phyloP scores from a whole-genome alignment of 2,113 vertebrate genomes.

The Psilopsiagon aymara region DNA sequence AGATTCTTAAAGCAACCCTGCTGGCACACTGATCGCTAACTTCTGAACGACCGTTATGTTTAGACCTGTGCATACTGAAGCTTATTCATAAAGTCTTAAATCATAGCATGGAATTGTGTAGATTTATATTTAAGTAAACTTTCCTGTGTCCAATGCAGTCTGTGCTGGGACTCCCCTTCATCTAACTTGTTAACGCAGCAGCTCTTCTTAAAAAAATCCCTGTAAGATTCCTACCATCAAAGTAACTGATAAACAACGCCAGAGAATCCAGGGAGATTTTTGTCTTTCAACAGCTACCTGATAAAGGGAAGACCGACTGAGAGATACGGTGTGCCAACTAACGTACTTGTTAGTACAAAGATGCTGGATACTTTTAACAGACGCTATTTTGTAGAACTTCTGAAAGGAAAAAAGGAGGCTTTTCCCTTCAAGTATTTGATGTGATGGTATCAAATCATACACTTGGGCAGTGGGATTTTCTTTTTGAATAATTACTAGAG shows the following conservation, averaged over 20 bases:
- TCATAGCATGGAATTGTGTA: accelerated
- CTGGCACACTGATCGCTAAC: not conserved
- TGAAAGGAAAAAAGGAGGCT: not conserved
- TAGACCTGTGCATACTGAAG: not conserved
- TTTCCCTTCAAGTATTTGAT: not conserved
- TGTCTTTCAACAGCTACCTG: not conserved
- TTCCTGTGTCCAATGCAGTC: not conserved
- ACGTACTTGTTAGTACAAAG: not conserved
- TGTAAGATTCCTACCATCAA: not conserved
- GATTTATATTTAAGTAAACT: not conserved
- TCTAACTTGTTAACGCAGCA: not conserved
- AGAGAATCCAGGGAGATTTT: not conserved
- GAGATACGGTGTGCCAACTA: not conserved
- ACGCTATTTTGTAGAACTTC: not conserved
- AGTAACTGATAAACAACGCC: not conserved
- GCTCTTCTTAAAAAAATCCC: not conserved
- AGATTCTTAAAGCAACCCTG: not conserved
- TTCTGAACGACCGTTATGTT: not conserved
- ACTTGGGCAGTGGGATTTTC: not conserved
- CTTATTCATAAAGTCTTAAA: not conserved
- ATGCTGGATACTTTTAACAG: not conserved
- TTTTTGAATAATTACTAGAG: not conserved
- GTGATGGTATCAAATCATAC: accelerated
- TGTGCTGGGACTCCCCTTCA: not conserved
- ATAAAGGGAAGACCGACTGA: not conserved